phyloP scores from a whole-genome alignment of 2,888 invertebrate genomes.

The Caenorhabditis sp. region DNA sequence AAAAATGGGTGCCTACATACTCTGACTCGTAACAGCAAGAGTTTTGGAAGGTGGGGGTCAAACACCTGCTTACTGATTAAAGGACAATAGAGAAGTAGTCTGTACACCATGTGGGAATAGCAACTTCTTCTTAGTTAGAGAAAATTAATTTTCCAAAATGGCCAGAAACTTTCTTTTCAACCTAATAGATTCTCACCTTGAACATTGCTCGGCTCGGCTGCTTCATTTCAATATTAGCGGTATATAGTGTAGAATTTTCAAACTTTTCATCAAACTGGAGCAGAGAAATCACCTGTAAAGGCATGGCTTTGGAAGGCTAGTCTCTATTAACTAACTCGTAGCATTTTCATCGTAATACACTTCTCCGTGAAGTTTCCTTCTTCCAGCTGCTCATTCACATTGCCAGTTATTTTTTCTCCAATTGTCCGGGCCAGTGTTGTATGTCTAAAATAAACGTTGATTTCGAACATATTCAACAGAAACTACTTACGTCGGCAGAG shows the following conservation, averaged over 20 bases:
- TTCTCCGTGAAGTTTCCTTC: conserved; percentile 23
- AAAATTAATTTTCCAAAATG: too few species aligned
- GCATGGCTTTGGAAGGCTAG: neutral
- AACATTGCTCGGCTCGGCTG: conserved; percentile 50
- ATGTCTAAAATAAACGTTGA: conserved; percentile 19
- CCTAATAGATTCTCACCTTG: too few species aligned
- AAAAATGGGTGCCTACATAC: too few species aligned
- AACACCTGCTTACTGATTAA: too few species aligned
- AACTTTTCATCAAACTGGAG: conserved; percentile 25
- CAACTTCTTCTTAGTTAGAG: too few species aligned
- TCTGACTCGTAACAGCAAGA: too few species aligned
- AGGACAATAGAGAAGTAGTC: too few species aligned
- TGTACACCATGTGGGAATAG: too few species aligned
- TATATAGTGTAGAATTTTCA: conserved; percentile 33
- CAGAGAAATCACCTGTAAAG: conserved; percentile 27
- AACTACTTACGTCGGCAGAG: conserved; percentile 17
- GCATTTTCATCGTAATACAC: conserved; percentile 53
- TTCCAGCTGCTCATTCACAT: conserved; percentile 31
- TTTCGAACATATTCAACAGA: neutral
- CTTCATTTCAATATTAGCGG: conserved; percentile 31
- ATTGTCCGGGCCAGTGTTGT: conserved; percentile 11
- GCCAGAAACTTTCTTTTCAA: too few species aligned
- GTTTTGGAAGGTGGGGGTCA: too few species aligned
- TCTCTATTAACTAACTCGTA: conserved; percentile 1
- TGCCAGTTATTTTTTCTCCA: conserved; percentile 9